Conservation (phyloP, 2,888 invertebrate genomes). For the Hirtodrosophila confusa region DNA sequence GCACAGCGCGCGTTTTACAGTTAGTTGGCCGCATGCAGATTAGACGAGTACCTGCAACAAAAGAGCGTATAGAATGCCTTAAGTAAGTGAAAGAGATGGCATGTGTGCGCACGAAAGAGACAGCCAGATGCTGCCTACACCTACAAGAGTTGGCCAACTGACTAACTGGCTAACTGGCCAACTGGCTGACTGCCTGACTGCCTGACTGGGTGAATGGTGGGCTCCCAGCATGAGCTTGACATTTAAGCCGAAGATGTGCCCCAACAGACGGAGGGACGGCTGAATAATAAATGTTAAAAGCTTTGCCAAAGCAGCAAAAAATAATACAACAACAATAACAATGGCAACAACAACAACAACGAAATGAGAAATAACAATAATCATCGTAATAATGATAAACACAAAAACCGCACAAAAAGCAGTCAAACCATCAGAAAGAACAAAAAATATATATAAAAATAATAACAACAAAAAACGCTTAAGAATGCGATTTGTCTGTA, state of each 20-base stretch:
- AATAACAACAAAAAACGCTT: slow-evolving; percentile 7
- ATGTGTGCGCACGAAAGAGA: not conserved
- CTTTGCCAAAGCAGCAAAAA: slow-evolving; percentile 30
- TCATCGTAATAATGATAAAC: slow-evolving; percentile 60
- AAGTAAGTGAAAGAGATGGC: slow-evolving; percentile 1
- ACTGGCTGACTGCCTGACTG: slow-evolving; percentile 5
- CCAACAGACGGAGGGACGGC: not conserved
- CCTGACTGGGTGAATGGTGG: slow-evolving; percentile 28
- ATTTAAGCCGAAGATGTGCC: slow-evolving; percentile 64
- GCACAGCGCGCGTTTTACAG: slow-evolving; percentile 59
- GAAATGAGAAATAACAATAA: slow-evolving; percentile 44
- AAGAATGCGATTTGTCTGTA: not conserved
- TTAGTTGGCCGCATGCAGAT: slow-evolving; percentile 68
- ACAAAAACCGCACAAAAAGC: slow-evolving; percentile 49
- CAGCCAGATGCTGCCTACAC: slow-evolving; percentile 12
- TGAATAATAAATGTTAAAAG: slow-evolving; percentile 62
- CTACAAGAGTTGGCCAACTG: slow-evolving; percentile 34
- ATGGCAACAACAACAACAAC: slow-evolving; percentile 11
- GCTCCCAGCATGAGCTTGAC: slow-evolving; percentile 65
- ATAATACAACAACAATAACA: slow-evolving; percentile 6
- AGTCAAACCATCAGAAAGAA: slow-evolving; percentile 40
- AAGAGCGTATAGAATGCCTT: slow-evolving; percentile 23
- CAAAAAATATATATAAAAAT: slow-evolving; percentile 3
- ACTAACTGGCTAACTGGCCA: slow-evolving; percentile 13
- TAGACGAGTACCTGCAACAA: slow-evolving; percentile 49